Conservation (phyloP, 2,113 vertebrate genomes). For the Ellobius talpinus region DNA sequence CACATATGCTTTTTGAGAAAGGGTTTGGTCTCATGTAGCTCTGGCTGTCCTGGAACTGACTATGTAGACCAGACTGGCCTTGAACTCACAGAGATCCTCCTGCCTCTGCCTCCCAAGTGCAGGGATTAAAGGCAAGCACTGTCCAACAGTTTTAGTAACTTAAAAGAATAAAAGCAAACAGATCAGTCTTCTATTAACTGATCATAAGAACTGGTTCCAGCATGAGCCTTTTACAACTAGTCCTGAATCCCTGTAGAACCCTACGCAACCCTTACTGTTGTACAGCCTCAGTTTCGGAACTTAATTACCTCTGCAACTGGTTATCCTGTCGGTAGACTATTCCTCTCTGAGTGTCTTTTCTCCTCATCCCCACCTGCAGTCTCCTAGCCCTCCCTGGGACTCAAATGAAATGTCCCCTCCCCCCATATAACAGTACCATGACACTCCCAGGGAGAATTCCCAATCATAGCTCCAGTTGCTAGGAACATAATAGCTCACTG, state of each 20-base stretch:
- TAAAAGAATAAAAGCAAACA: neutral
- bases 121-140: neutral
- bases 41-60: neutral
- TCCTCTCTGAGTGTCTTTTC: neutral
- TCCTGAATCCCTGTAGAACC: neutral
- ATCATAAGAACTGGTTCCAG: neutral
- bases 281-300: neutral
- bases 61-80: neutral
- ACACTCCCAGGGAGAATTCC: neutral
- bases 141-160: neutral
- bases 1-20: neutral
- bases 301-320: neutral
- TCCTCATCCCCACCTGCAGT: neutral
- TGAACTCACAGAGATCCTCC: neutral
- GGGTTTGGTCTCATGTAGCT: neutral
- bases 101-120: neutral
- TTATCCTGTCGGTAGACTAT: neutral
- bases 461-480: neutral
- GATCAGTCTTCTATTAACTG: neutral
- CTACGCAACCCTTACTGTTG: neutral
- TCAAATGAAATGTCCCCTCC: neutral
- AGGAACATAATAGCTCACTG: neutral
- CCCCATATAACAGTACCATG: conserved; percentile 12
- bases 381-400: neutral
- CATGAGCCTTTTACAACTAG: conserved; percentile 11